Percentiles rank a stretch among this genome's conserved stretches.
phyloP scores from a whole-genome alignment of 2,113 vertebrate genomes.

The Solea senegalensis region DNA sequence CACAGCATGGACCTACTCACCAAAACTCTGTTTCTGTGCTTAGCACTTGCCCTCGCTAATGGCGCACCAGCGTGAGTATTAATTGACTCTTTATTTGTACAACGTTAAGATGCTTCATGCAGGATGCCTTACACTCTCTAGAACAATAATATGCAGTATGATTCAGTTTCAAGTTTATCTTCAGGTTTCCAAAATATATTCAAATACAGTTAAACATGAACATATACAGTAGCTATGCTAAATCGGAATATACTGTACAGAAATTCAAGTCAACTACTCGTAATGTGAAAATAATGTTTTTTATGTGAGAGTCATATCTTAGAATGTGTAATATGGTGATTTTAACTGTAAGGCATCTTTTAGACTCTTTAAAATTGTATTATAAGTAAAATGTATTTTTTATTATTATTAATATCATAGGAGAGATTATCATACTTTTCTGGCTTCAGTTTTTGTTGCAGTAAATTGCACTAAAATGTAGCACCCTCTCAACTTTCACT shows the following conservation, averaged over 20 bases:
- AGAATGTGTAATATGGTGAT: no score
- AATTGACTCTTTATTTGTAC: neutral
- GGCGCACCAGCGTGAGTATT: slow-evolving; percentile 72
- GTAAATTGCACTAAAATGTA: neutral
- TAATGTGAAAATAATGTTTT: neutral
- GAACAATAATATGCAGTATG: neutral
- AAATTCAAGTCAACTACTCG: no score
- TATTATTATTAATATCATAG: no score
- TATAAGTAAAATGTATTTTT: no score
- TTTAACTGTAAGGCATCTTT: no score
- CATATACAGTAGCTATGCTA: no score
- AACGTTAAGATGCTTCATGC: neutral
- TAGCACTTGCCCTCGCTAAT: slow-evolving; percentile 36
- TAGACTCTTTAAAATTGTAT: no score
- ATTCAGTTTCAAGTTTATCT: neutral
- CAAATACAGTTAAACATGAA: neutral
- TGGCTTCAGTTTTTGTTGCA: neutral
- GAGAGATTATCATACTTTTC: no score
- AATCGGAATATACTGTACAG: no score
- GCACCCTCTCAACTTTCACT: no score
- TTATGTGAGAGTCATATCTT: neutral
- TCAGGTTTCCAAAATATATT: neutral
- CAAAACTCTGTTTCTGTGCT: slow-evolving; percentile 52
- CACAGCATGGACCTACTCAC: slow-evolving; percentile 67
- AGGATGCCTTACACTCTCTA: neutral